A percentile compares a stretch with the other conserved stretches of the same genome.
Conservation (phyloP, 2,888 invertebrate species). For the Pardosa pseudoannulata region DNA sequence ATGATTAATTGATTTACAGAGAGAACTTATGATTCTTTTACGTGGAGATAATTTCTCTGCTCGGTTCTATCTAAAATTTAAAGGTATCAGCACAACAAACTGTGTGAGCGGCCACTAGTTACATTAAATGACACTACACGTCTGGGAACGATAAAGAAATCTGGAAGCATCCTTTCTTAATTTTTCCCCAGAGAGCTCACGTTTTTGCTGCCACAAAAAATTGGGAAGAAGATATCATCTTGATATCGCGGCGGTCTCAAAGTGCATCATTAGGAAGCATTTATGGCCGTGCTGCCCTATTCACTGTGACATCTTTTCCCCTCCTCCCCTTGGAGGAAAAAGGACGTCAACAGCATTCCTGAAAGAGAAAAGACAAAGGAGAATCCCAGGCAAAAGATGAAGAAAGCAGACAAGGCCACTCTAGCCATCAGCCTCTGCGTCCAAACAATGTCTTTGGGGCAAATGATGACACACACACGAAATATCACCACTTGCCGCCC, state of each 20-base stretch:
- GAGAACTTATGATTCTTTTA: neutral
- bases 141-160: conserved; percentile 58
- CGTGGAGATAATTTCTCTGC: neutral
- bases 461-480: conserved; percentile 61
- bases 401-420: conserved; percentile 65
- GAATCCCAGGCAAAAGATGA: conserved; percentile 39
- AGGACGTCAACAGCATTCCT: conserved; percentile 58
- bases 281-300: conserved; percentile 54
- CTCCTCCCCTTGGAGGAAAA: conserved; percentile 39
- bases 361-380: conserved; percentile 52
- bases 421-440: conserved; percentile 36
- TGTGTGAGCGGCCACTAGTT: neutral
- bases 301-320: conserved; percentile 55
- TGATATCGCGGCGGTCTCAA: conserved; percentile 27
- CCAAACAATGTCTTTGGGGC: conserved; percentile 47
- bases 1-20: conserved; percentile 1
- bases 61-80: neutral
- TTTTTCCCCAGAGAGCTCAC: conserved; percentile 46
- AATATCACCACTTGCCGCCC: conserved; percentile 57
- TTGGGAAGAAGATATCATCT: conserved; percentile 34
- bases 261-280: conserved; percentile 69
- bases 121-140: conserved; percentile 29
- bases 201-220: conserved; percentile 39
- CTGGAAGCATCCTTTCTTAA: conserved; percentile 57
- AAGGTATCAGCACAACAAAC: neutral